Percentiles rank a stretch among this genome's conserved stretches.
phyloP scores from a whole-genome alignment of 92 coral and sea anemone species.

The Isaurus tuberculatus region DNA sequence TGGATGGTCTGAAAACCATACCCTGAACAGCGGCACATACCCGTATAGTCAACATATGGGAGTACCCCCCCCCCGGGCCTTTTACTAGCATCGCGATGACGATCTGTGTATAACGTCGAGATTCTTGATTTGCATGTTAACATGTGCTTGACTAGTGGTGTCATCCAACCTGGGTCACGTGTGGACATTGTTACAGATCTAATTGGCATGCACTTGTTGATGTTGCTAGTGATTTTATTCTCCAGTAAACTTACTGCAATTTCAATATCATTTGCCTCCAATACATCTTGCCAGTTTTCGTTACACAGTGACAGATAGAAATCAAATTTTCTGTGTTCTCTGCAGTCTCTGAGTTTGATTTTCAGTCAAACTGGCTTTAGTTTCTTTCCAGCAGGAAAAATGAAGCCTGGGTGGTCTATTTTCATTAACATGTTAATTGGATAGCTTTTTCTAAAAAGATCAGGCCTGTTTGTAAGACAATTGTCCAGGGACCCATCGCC shows the following conservation, averaged over 20 bases:
- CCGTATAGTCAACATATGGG: too few relatives aligned
- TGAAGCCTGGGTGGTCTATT: conserved; percentile 41
- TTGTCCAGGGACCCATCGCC: conserved; percentile 45
- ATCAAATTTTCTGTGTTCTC: conserved; percentile 12
- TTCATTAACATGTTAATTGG: conserved; percentile 43
- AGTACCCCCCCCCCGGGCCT: too few relatives aligned
- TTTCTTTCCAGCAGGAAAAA: conserved; percentile 47
- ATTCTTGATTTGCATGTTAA: conserved; percentile 58
- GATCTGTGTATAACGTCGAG: conserved; percentile 38
- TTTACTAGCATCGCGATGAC: conserved; percentile 27
- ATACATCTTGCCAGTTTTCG: conserved; percentile 14
- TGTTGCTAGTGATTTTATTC: background rate
- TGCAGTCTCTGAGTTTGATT: conserved; percentile 3
- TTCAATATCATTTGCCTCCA: conserved; percentile 8
- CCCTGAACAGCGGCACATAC: too few relatives aligned
- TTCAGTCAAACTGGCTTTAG: conserved; percentile 4
- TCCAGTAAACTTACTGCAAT: too few relatives aligned
- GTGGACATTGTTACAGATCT: conserved; percentile 54
- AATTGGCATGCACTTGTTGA: conserved; percentile 53
- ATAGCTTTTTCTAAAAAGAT: conserved; percentile 53
- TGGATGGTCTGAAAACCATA: too few relatives aligned
- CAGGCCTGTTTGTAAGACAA: conserved; percentile 54
- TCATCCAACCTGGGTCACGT: conserved; percentile 63
- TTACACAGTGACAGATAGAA: background rate
- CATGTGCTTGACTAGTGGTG: conserved; percentile 54